A percentile compares a stretch with the other conserved stretches of the same genome.
Evolutionary conservation across 2,888 invertebrate genomes (phyloP).

Genomic region (Thymelicus sylvestris): DNA sequence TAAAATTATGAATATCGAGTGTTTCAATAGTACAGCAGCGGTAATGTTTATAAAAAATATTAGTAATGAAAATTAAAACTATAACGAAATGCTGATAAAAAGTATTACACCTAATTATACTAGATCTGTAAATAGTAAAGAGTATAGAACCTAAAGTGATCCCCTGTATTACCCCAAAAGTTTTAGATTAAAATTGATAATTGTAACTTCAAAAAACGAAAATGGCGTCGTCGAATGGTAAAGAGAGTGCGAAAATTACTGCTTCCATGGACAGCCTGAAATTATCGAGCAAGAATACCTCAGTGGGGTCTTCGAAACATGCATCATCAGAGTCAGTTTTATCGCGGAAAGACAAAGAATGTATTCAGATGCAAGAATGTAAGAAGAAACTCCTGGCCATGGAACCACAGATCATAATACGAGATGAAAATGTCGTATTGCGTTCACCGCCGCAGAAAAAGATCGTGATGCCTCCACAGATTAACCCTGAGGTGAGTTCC

Average conservation of each 20-base stretch:
- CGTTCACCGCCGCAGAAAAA: conserved; percentile 81
- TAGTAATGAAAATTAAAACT: neutral
- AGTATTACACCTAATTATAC: neutral
- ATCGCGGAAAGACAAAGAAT: conserved; percentile 77
- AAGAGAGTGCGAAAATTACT: conserved; percentile 74
- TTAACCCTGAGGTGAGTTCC: conserved; percentile 75
- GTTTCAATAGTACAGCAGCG: neutral
- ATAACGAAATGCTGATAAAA: conserved; percentile 9
- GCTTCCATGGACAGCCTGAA: conserved; percentile 79
- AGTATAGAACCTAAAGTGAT: conserved; percentile 35
- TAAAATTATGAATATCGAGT: neutral
- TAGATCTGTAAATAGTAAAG: conserved; percentile 6
- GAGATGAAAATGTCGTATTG: conserved; percentile 78
- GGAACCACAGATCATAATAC: conserved; percentile 79
- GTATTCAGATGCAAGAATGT: conserved; percentile 79
- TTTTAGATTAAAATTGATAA: neutral
- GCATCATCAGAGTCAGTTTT: conserved; percentile 79
- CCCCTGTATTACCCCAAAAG: conserved; percentile 40
- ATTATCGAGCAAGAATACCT: conserved; percentile 75
- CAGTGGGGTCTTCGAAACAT: conserved; percentile 73
- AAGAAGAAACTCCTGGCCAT: conserved; percentile 78
- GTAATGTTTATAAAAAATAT: neutral
- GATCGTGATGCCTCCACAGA: conserved; percentile 76
- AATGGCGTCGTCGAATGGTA: conserved; percentile 77
- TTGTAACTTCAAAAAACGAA: conserved; percentile 43